Base-by-base conservation (phyloP, 2,888 invertebrate species). In the Pandemis corylana region DNA sequence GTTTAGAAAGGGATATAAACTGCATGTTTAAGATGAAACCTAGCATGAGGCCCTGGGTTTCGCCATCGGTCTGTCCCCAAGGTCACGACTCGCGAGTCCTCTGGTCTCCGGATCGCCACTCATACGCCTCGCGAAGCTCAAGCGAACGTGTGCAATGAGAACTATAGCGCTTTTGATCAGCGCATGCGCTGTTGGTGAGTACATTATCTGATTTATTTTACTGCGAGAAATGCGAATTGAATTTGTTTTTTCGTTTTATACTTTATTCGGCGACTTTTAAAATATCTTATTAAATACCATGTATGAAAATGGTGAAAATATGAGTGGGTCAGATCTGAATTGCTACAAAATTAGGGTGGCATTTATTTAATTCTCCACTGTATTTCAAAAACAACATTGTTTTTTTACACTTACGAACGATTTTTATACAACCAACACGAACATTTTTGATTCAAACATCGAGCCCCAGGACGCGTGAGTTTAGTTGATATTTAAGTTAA, bases 121-220 rank as follows among this genome's bases (percentile, higher is more conserved):
- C 90, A 88, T 86, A 87, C 84, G 81, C 80, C 81, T 86, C 84
- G 83, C 82, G 80, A 85, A 87, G 85, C 87, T 88, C 82, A 86
- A 80, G 84, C 84, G 84, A 87, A 83, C 88, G 87, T 82, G 85
- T 85, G 80, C 82, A 84, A 84, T 79, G 84, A 90, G 86, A 86
- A 84, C 85, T 84, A 83, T 91, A 78, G 83, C 91, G 77, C 83
- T 92, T 80, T 80, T 93, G 77, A 84, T 89, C 83, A 90, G 91
- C 86, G 81, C 89, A 36, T 89, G 86, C 85, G 91, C 90, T 76
- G 80, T 89, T 72, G 93, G 94, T 94, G 70, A 92, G 94, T 89
- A 59, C n/a, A 51, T 51, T 51, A 6, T 51, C 13, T 59, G 28
- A 28, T 59, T 59, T 59, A 20, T 59, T 9, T 15, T 46, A 2